phyloP scores from a whole-genome alignment of 1,140 invertebrate genomes.

The Solenopsis fugax region DNA sequence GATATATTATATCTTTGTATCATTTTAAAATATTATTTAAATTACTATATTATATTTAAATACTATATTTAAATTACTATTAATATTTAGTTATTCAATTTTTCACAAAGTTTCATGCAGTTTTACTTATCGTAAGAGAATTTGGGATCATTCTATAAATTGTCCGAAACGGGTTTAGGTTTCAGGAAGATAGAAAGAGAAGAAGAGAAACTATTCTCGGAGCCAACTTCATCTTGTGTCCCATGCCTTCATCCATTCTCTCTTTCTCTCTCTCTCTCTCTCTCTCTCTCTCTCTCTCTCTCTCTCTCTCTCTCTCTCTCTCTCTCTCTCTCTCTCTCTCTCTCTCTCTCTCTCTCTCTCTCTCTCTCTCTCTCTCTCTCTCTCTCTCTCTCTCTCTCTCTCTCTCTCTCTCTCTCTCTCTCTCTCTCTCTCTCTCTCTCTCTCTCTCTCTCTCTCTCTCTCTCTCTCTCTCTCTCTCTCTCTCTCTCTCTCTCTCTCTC shows the following conservation, averaged over 20 bases:
- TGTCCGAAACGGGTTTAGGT: not conserved
- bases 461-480: not conserved
- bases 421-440: not conserved
- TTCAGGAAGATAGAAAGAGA: not conserved
- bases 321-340: not conserved
- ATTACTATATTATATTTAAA: too few relatives aligned
- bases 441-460: not conserved
- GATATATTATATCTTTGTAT: too few relatives aligned
- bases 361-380: not conserved
- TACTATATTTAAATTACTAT: not conserved
- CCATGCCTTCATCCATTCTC: not conserved
- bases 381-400: not conserved
- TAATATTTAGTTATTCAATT: not conserved
- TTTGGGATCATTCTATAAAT: not conserved
- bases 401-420: not conserved
- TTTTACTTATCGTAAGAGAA: not conserved
- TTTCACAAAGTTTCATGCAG: not conserved
- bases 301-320: not conserved
- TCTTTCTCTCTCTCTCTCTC: not conserved
- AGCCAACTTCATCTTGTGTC: slow-evolving; percentile 8
- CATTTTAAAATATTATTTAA: too few relatives aligned
- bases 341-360: not conserved
- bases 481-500: not conserved
- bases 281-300: not conserved
- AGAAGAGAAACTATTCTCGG: not conserved